Evolutionary conservation across 1,140 invertebrate genomes (phyloP).

Genomic region (Scaptomyza pallida): DNA sequence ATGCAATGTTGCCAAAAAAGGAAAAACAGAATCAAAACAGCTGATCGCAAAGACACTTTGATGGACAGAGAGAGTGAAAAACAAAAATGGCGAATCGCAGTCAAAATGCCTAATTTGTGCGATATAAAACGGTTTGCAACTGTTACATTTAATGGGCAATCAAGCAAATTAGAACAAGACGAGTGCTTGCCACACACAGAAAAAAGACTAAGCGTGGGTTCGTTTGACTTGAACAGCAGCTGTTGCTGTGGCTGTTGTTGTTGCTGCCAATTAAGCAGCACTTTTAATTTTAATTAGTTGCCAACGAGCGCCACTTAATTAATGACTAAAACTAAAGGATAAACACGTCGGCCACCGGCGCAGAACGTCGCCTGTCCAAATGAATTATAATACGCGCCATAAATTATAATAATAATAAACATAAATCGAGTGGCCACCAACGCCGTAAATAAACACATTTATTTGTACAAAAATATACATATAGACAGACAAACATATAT

Average conservation of each 20-base stretch:
- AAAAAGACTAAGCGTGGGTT: background rate
- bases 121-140: conserved; percentile 34
- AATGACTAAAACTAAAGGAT: conserved; percentile 62
- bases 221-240: conserved; percentile 38
- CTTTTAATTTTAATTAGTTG: conserved; percentile 79
- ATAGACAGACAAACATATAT: conserved; percentile 28
- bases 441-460: conserved; percentile 64
- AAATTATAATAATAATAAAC: conserved; percentile 78
- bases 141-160: conserved; percentile 35
- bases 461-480: conserved; percentile 32
- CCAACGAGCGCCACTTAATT: conserved; percentile 68
- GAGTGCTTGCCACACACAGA: background rate
- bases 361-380: conserved; percentile 40
- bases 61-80: background rate
- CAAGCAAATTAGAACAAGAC: conserved; percentile 46
- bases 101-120: conserved; percentile 42
- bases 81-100: too few species aligned
- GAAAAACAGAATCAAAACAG: background rate
- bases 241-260: conserved; percentile 76
- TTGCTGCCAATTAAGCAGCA: conserved; percentile 73
- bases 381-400: conserved; percentile 74
- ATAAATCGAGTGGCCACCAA: conserved; percentile 54
- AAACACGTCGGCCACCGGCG: conserved; percentile 12
- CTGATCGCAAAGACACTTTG: conserved; percentile 2
- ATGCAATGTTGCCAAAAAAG: conserved; percentile 23